Conservation (phyloP, 2,113 vertebrate species). For the Murina feae region DNA sequence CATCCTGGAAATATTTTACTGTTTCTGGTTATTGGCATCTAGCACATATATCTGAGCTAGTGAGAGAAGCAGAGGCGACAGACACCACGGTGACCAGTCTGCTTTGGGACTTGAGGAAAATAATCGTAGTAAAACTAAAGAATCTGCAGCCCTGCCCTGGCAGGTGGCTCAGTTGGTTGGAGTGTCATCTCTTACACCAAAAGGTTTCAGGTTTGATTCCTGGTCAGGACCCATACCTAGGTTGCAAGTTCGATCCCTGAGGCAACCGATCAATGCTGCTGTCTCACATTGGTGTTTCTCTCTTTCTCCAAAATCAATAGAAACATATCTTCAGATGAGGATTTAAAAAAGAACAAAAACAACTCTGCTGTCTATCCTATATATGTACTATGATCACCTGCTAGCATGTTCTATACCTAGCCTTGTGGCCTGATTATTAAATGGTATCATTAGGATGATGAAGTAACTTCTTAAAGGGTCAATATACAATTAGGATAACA, state of each 20-base stretch:
- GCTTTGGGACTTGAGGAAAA: constrained; percentile 13
- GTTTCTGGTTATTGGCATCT: constrained; percentile 88
- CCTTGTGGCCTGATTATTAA: neutral
- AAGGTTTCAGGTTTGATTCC: too few species aligned
- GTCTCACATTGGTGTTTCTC: too few species aligned
- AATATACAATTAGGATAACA: constrained; percentile 1
- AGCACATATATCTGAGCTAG: constrained; percentile 93
- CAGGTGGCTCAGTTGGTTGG: too few species aligned
- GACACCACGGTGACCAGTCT: neutral
- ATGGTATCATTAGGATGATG: neutral
- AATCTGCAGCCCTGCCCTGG: neutral
- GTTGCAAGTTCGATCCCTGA: too few species aligned
- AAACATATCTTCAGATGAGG: too few species aligned
- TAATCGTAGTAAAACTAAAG: neutral
- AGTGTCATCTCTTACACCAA: too few species aligned
- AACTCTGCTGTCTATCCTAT: neutral
- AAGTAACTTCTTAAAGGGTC: neutral
- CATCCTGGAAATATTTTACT: constrained; percentile 83
- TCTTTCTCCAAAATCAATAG: too few species aligned
- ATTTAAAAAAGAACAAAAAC: too few species aligned
- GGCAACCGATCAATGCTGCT: too few species aligned
- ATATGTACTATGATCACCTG: neutral
- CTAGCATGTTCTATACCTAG: neutral
- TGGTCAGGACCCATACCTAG: too few species aligned
- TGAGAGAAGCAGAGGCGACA: constrained; percentile 21